phyloP scores from a whole-genome alignment of 2,113 vertebrate species.

The Heterotis niloticus region DNA sequence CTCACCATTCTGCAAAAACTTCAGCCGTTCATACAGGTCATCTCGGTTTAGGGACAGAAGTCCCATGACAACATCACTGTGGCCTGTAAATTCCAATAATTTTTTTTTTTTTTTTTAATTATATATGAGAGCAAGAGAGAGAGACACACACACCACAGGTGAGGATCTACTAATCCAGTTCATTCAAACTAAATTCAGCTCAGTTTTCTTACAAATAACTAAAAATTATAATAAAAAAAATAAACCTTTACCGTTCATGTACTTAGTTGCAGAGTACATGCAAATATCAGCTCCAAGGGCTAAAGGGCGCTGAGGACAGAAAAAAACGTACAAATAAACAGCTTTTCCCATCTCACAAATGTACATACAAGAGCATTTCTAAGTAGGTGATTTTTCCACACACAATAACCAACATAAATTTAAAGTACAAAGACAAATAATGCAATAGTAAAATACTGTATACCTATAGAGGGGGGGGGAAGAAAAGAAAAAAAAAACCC shows the following conservation, averaged over 20 bases:
- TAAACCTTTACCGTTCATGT: slow-evolving; percentile 85
- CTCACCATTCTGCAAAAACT: slow-evolving; percentile 86
- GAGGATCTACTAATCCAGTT: neutral
- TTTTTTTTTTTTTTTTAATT: no score
- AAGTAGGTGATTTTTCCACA: neutral
- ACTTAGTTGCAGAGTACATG: slow-evolving; percentile 92
- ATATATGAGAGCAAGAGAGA: neutral
- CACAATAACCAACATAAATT: neutral
- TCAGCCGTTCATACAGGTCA: slow-evolving; percentile 70
- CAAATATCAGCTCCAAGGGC: slow-evolving; percentile 90
- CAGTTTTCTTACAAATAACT: no score
- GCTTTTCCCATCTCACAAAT: no score
- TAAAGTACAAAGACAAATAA: no score
- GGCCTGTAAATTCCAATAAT: slow-evolving; percentile 72
- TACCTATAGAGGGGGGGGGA: no score
- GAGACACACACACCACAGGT: slow-evolving; percentile 19
- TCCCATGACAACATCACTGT: slow-evolving; percentile 91
- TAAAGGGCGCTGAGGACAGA: slow-evolving; percentile 75
- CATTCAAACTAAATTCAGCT: no score
- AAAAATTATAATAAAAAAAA: neutral
- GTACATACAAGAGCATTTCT: neutral
- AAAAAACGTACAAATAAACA: slow-evolving; percentile 35
- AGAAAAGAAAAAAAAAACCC: slow-evolving; percentile 7
- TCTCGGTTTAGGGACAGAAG: slow-evolving; percentile 76
- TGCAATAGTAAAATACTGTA: no score